phyloP scores from a whole-genome alignment of 2,113 vertebrate genomes.

The Trachemys scripta region DNA sequence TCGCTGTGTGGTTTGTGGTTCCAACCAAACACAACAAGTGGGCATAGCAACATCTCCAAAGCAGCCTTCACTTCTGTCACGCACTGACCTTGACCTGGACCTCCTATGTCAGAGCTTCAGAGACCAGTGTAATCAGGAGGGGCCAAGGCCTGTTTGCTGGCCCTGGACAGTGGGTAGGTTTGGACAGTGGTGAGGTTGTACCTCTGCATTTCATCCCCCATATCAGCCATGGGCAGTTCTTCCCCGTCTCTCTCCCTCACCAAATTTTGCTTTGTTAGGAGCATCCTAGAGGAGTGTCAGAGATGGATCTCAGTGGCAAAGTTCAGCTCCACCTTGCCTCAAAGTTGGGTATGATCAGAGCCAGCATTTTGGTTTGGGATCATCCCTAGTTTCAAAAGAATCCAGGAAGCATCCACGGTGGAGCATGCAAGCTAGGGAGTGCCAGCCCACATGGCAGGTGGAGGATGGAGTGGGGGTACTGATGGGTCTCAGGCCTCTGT shows the following conservation, averaged over 20 bases:
- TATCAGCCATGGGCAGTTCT: background rate
- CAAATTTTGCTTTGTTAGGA: fast-evolving
- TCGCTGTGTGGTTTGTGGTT: slow-evolving; percentile 58
- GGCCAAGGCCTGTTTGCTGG: fast-evolving
- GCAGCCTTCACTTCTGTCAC: background rate
- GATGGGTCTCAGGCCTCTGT: background rate
- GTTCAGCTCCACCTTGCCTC: background rate
- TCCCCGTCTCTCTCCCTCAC: background rate
- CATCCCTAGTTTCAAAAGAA: background rate
- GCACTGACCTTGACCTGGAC: background rate
- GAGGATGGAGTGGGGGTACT: background rate
- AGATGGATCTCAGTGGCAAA: background rate
- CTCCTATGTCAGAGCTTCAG: fast-evolving
- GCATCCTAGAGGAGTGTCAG: fast-evolving
- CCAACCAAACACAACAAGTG: slow-evolving; percentile 52
- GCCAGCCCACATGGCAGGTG: background rate
- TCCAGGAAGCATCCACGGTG: background rate
- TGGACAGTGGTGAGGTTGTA: fast-evolving
- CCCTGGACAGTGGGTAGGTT: fast-evolving
- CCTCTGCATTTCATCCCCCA: fast-evolving
- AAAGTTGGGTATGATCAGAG: fast-evolving
- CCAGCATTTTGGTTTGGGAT: background rate
- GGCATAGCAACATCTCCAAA: slow-evolving; percentile 53
- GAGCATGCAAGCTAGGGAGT: fast-evolving
- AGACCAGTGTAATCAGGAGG: fast-evolving